Conservation (phyloP, 2,797 vertebrate genomes). For the Parauchenoglanis ngamensis region DNA sequence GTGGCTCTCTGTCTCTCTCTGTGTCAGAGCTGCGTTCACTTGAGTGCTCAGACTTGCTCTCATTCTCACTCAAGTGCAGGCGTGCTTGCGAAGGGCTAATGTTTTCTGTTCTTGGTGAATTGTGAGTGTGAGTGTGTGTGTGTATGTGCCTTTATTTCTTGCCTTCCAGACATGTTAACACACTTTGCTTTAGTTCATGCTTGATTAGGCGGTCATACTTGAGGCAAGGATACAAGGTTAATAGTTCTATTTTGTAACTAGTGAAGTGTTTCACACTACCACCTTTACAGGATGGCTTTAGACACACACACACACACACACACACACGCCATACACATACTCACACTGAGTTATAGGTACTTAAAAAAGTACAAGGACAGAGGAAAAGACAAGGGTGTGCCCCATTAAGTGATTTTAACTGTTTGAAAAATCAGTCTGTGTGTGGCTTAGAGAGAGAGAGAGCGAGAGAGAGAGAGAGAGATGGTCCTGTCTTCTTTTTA, state of each 20-base stretch:
- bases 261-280: conserved; percentile 55
- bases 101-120: conserved; percentile 38
- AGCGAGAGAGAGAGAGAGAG: neutral
- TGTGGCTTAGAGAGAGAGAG: neutral
- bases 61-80: conserved; percentile 46
- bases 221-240: conserved; percentile 61
- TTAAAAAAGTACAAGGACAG: neutral
- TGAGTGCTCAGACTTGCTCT: conserved; percentile 53
- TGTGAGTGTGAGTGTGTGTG: conserved; percentile 19
- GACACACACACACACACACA: conserved; percentile 39
- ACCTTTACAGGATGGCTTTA: conserved; percentile 45
- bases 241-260: conserved; percentile 62
- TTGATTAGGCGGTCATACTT: conserved; percentile 55
- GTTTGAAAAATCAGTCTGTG: neutral
- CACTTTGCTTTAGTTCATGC: conserved; percentile 61
- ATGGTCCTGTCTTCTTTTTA: conserved; percentile 45
- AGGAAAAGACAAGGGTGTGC: neutral
- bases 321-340: conserved; percentile 10
- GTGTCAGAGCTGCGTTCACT: conserved; percentile 59
- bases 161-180: conserved; percentile 63
- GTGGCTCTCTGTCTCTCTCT: conserved; percentile 64
- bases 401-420: neutral
- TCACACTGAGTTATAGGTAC: neutral
- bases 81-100: conserved; percentile 48
- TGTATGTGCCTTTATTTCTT: conserved; percentile 46